Conservation (phyloP, 1,140 invertebrate species). For the Caenorhabditis inopinata region DNA sequence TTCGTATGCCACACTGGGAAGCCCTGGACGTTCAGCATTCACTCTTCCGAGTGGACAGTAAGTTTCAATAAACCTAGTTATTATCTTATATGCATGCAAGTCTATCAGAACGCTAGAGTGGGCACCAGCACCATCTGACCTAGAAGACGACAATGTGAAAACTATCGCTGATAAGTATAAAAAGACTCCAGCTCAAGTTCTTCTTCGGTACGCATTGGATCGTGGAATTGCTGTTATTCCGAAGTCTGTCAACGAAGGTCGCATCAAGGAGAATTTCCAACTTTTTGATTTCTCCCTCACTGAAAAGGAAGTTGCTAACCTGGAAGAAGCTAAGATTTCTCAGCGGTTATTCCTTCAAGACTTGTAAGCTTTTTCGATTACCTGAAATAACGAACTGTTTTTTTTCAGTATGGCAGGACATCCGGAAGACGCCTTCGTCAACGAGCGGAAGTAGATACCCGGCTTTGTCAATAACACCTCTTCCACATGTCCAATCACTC, state of each 20-base stretch:
- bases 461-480: not conserved
- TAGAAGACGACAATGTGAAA: constrained; percentile 65
- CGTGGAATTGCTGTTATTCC: constrained; percentile 66
- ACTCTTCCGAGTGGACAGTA: constrained; percentile 29
- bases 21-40: constrained; percentile 43
- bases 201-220: constrained; percentile 66
- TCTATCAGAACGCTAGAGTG: not conserved
- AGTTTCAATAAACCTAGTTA: not conserved
- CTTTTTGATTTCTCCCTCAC: constrained; percentile 56
- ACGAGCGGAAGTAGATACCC: constrained; percentile 42
- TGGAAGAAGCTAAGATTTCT: constrained; percentile 37
- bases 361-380: not conserved
- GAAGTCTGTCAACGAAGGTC: constrained; percentile 57
- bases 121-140: not conserved
- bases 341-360: constrained; percentile 31
- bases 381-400: not conserved
- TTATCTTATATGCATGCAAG: not conserved
- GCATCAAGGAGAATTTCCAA: constrained; percentile 67
- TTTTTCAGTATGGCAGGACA: constrained; percentile 48
- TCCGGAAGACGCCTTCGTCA: constrained; percentile 49
- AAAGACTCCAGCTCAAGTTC: constrained; percentile 71
- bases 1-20: constrained; percentile 54
- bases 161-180: constrained; percentile 71
- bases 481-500: not conserved
- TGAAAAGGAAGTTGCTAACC: constrained; percentile 45